Evolutionary conservation across 2,888 invertebrate genomes (phyloP), one percentile per base, ranked within the genome.

Genomic region (Neelides folsomi): DNA sequence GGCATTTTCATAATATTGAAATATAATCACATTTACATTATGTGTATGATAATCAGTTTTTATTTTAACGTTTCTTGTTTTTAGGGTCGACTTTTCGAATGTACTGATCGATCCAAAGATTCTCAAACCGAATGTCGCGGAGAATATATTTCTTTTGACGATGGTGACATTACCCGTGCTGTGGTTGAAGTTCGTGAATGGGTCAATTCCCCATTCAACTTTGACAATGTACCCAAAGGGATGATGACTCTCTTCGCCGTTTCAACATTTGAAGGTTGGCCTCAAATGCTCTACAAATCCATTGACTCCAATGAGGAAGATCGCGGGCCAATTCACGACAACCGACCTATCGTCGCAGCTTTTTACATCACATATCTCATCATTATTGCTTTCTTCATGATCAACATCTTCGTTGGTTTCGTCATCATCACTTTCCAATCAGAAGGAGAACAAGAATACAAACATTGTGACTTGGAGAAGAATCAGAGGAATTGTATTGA

Each of bases 371-470:
- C 72, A 57, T 78, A 76, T 68, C 77, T 78, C 66, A 77, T 78
- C 64, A 76, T 79, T 63, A 78, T 78, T 58, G 77, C 77, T 50
- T 79, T 78, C 72, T 78, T 79, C 71, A 79, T 79, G 78, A 77
- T 78, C 65, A 78, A 78, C 71, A 78, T 78, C 67, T 78, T 78
- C 68, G 78, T 78, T 55, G 78, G 78, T 72, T 78, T 78, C 69
- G 78, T 78, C 67, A 78, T 78, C 67, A 77, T 78, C 66, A 78
- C 77, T 52, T 78, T 78, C 66, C 77, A 77, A 67, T 76, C 73
- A 66, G 78, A 78, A 66, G 78, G 78, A 63, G 78, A 78, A 66
- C 75, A 76, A 60, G 78, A 79, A 66, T 79, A 77, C 68, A 77
- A 77, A 66, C 77, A 79, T 64, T 79, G 78, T 69, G 78, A 79